Evolutionary conservation across 1,140 invertebrate genomes (phyloP).

Genomic region (Lithobius niger): DNA sequence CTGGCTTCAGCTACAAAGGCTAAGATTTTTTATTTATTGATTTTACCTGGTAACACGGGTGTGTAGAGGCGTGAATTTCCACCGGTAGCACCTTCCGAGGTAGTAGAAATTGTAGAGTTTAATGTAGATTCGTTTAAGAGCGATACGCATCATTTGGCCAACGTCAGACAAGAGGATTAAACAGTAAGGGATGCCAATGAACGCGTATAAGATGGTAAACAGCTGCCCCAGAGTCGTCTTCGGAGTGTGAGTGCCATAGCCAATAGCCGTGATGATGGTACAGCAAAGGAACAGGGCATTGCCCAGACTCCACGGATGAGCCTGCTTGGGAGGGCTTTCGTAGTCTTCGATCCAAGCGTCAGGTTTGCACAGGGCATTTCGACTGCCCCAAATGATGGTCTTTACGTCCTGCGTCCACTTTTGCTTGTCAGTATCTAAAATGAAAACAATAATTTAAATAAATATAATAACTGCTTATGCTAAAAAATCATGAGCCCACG

Average conservation of each 20-base stretch:
- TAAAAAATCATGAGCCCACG: no score
- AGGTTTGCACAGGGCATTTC: no score
- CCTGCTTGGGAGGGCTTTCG: no score
- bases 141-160: conserved; percentile 56
- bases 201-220: conserved; percentile 82
- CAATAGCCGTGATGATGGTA: conserved; percentile 82
- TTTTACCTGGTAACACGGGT: no score
- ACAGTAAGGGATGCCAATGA: conserved; percentile 87
- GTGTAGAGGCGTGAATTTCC: not conserved
- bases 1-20: no score
- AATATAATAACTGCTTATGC: no score
- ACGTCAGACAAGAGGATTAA: conserved; percentile 79
- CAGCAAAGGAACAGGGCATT: conserved; percentile 73
- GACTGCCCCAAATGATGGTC: no score
- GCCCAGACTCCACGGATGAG: conserved; percentile 69
- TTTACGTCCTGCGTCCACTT: no score
- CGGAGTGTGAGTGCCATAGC: conserved; percentile 88
- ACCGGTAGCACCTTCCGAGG: not conserved
- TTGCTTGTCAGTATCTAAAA: no score
- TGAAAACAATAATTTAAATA: no score
- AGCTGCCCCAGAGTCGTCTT: conserved; percentile 81
- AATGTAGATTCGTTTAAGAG: not conserved
- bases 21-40: no score
- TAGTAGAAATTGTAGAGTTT: not conserved
- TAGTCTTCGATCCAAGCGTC: no score